Evolutionary conservation across 1,140 invertebrate species (phyloP), one percentile per base, ranked within the genome.

Genomic region (Apis laboriosa): DNA sequence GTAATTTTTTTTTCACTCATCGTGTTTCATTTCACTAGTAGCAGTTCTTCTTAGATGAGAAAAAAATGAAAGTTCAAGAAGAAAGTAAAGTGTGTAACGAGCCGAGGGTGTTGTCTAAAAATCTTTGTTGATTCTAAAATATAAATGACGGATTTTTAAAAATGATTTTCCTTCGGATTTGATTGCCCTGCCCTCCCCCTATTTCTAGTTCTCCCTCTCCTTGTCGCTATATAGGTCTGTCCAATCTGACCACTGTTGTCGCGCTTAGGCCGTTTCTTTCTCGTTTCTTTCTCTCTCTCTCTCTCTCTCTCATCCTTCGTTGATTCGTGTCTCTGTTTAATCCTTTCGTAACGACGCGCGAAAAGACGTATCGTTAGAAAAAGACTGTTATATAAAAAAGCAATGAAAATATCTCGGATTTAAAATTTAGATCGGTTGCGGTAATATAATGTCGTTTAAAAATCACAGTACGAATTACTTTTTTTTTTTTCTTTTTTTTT

Each of bases 201-300:
- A 2, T 34, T 51, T 21, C 5, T 24, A 19, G 28, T 21, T n/a
- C n/a, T 4, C 34, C 13, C 13, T n/a, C n/a, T 4, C 34, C 13
- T 77, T 19, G 49, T 49, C 66, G 64, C 63, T 68, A 78, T 68
- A 78, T 34, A 34, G 11, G 24, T 73, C n/a, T 68, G 61, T 17
- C 49, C 71, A 43, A 19, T 73, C n/a, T 68, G 61, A 21, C 49
- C 71, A 43, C 56, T 73, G n/a, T 72, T 12, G 24, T 84, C 83
- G 78, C 88, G 70, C 81, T 91, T 91, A 91, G 90, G 90, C 90
- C 90, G 90, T 91, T 43, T 61, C 89, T 80, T 86, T 68, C 77
- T 86, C 83, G 56, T 77, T 75, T 77, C 51, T 51, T 24, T 13
- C 15, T 19, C 51, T 19, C 68, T 51, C 67, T 2, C 49, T 0